phyloP scores from a whole-genome alignment of 2,797 vertebrate species.

The Danio jaintianensis region DNA sequence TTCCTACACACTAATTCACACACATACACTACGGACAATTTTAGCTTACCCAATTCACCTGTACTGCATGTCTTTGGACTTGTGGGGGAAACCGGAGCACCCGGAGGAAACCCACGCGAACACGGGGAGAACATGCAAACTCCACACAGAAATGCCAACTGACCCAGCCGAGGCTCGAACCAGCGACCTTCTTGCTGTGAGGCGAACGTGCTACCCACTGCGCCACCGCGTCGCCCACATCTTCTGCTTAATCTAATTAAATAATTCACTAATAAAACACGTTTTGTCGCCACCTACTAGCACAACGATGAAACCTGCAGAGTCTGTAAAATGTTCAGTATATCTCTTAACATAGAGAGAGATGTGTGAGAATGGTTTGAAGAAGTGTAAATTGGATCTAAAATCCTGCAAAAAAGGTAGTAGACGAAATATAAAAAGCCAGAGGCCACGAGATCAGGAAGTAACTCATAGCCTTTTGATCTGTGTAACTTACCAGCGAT shows the following conservation, averaged over 20 bases:
- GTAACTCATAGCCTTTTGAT: slow-evolving; percentile 57
- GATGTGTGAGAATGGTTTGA: slow-evolving; percentile 47
- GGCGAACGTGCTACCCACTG: too few relatives aligned
- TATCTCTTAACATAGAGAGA: neutral
- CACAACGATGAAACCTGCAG: neutral
- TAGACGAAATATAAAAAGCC: slow-evolving; percentile 39
- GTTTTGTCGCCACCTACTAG: neutral
- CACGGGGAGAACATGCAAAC: too few relatives aligned
- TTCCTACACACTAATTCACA: too few relatives aligned
- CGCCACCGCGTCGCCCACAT: too few relatives aligned
- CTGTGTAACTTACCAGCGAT: slow-evolving; percentile 61
- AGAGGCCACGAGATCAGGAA: slow-evolving; percentile 37
- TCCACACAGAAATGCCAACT: too few relatives aligned
- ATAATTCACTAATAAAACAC: neutral
- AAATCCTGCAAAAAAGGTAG: slow-evolving; percentile 63
- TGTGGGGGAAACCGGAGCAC: too few relatives aligned
- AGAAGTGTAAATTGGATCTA: slow-evolving; percentile 72
- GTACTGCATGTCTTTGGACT: too few relatives aligned
- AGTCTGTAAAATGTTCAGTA: neutral
- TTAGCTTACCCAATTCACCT: too few relatives aligned
- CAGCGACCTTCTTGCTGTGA: too few relatives aligned
- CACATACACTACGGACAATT: too few relatives aligned
- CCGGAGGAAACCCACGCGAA: too few relatives aligned
- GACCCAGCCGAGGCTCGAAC: too few relatives aligned
- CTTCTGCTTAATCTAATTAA: neutral